Base-by-base conservation (phyloP, 92 coral and sea anemone genomes). In the Desmophyllum pertusum region DNA sequence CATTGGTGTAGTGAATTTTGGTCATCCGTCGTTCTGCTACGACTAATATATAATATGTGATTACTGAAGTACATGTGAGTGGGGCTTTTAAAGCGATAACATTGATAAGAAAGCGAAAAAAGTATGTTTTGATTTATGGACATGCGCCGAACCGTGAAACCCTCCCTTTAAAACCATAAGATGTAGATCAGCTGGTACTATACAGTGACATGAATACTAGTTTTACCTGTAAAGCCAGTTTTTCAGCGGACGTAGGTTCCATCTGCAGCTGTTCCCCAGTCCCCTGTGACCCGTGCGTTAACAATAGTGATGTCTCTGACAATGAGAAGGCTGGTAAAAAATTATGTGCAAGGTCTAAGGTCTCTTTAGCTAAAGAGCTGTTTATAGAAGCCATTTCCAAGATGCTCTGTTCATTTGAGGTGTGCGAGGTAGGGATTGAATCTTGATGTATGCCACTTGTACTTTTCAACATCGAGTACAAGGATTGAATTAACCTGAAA, bases 231-330 rank as follows among this genome's bases (percentile, higher is more conserved):
- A 80, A 80, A 38, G 99, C 99, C 89, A 94, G 80, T 88, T 91
- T 93, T 75, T 97, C 99, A 70, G 98, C 99, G 53, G 99, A 95
- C 6, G 98, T 91, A 25, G 92, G 93, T 46, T 89, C 94, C 35
- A 91, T 86, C 19, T 88, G 87, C 42, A 84, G 93, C 46, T 90
- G 82, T 37, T 86, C 88, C 27, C 3, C 81, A 53, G 43, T 64
- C 21, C 70, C 84, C 63, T 77, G 81, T n/a, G 67, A 46, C 37
- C 81, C 84, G 33, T 90, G 89, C 61, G 82, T 57, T 40, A 87
- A 73, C 30, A 89, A 46, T 17, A 86, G 87, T 48, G 78, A 84
- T 43, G 92, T 85, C 51, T 78, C 87, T 52, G 90, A 81, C 50
- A 91, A 86, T 37, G 93, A 84, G 37, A 78, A 81, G 37, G 89